Percentiles rank a stretch among this genome's conserved stretches.
Evolutionary conservation across 2,113 vertebrate species (phyloP).

Genomic region (Danionella cerebrum): DNA sequence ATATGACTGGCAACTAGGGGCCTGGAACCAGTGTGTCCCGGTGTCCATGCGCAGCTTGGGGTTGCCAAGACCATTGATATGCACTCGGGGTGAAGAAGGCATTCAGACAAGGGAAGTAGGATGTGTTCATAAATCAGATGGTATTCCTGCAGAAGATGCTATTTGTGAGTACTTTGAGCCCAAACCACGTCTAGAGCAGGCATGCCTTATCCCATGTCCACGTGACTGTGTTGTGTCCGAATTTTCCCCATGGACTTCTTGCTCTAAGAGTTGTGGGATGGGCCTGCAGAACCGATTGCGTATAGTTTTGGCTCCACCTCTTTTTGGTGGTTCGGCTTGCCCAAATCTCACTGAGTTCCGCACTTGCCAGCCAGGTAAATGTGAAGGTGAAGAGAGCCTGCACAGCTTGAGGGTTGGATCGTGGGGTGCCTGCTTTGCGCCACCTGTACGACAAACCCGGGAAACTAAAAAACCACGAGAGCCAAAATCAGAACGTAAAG

Average conservation of each 20-base stretch:
- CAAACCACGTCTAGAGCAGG: conserved; percentile 88
- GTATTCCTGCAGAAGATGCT: conserved; percentile 69
- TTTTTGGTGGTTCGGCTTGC: conserved; percentile 82
- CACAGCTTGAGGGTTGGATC: conserved; percentile 82
- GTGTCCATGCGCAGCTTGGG: conserved; percentile 69
- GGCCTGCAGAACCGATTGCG: conserved; percentile 84
- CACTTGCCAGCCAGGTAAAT: conserved; percentile 70
- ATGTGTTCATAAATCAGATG: conserved; percentile 78
- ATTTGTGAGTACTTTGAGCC: conserved; percentile 97
- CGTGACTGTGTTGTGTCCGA: conserved; percentile 84
- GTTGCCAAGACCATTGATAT: conserved; percentile 60
- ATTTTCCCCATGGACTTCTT: conserved; percentile 81
- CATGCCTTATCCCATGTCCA: conserved; percentile 88
- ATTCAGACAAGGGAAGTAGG: conserved; percentile 83
- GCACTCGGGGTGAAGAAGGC: conserved; percentile 82
- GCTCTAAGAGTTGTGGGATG: conserved; percentile 82
- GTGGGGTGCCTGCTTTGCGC: conserved; percentile 75
- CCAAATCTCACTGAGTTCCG: conserved; percentile 91
- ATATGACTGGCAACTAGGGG: conserved; percentile 87
- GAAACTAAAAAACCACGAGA: conserved; percentile 26
- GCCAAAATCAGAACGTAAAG: conserved; percentile 36
- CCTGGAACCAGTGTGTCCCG: conserved; percentile 83
- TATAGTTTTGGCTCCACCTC: conserved; percentile 75
- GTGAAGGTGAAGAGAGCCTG: conserved; percentile 68
- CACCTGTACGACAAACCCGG: conserved; percentile 59